Base-by-base conservation (phyloP, 2,888 invertebrate species). In the Epinotia bilunana region DNA sequence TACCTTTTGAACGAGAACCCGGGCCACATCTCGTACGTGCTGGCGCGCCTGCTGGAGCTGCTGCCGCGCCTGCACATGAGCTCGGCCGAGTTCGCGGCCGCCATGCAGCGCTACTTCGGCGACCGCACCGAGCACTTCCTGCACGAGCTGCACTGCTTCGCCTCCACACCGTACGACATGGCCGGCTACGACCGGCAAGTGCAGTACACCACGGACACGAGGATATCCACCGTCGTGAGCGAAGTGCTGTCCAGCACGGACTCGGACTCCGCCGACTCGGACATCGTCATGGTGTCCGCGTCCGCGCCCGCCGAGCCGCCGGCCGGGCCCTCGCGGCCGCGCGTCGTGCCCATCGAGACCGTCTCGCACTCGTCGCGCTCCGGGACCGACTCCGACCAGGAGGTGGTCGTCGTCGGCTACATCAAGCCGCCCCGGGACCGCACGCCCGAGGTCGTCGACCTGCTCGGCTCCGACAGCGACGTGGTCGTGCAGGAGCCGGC, bases 71-170 rank as follows among this genome's bases (percentile, higher is more conserved):
- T 96, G 83, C 95, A 97, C 83, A 95, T 97, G 77, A 94, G 93
- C 79, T 96, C 96, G 76, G 86, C 94, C 11, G 96, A 96, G 83
- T 98, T 99, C 89, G 95, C 96, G 57, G 95, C 96, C 60, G 93
- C 95, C 16, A 88, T 98, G 70, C 94, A 94, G 43, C 95, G 96
- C 16, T 97, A 96, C 86, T 94, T 98, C 77, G 96, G 96, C 23
- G 91, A 94, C 0, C 95, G 96, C 79, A 97, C 98, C 0, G 95
- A 96, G 75, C 99, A 99, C 88, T 99, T 99, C 87, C 95, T 98
- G 49, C 98, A 99, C 86, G 99, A 99, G 86, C 95, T 99, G 77
- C 96, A 96, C 82, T 96, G 96, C 87, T 99, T 97, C 91, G 98
- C 99, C 49, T 95, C 97, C 43, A 98, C 98, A 13, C 97, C 98